phyloP scores from a whole-genome alignment of 1,140 invertebrate genomes.

The Drosophila hydei region DNA sequence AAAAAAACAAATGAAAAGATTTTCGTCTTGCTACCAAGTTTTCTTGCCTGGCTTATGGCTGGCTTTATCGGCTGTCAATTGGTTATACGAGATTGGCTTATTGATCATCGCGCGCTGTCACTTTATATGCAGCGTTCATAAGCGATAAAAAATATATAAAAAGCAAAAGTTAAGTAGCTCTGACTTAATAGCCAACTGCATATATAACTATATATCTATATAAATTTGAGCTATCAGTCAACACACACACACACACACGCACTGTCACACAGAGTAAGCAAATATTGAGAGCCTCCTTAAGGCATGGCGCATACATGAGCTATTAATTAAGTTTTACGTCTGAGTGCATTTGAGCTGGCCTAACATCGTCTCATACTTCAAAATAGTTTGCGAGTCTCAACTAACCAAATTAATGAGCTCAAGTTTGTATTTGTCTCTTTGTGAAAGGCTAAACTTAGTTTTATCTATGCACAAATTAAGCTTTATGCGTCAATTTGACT shows the following conservation, averaged over 20 bases:
- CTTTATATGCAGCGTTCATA: slow-evolving; percentile 53
- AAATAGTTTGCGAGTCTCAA: not conserved
- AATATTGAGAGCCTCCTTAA: too few relatives aligned
- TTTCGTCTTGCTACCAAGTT: slow-evolving; percentile 17
- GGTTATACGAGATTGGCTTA: slow-evolving; percentile 55
- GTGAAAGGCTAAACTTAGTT: too few relatives aligned
- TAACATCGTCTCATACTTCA: not conserved
- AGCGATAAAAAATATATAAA: slow-evolving; percentile 23
- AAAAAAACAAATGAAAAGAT: slow-evolving; percentile 30
- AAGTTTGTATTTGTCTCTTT: not conserved
- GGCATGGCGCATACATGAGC: not conserved
- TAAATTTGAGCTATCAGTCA: too few relatives aligned
- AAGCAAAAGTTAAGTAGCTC: slow-evolving; percentile 49
- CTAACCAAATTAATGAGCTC: not conserved
- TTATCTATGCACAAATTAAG: too few relatives aligned
- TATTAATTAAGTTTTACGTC: slow-evolving; percentile 6
- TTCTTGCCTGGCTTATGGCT: not conserved
- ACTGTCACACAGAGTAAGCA: too few relatives aligned
- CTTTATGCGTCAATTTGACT: too few relatives aligned
- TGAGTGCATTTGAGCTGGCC: not conserved
- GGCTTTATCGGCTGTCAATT: slow-evolving; percentile 53
- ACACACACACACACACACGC: too few relatives aligned
- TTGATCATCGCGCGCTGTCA: slow-evolving; percentile 69
- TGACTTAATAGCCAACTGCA: slow-evolving; percentile 39
- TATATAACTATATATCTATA: slow-evolving; percentile 33